Evolutionary conservation across 1,140 invertebrate species (phyloP).

Genomic region (Samia ricini): DNA sequence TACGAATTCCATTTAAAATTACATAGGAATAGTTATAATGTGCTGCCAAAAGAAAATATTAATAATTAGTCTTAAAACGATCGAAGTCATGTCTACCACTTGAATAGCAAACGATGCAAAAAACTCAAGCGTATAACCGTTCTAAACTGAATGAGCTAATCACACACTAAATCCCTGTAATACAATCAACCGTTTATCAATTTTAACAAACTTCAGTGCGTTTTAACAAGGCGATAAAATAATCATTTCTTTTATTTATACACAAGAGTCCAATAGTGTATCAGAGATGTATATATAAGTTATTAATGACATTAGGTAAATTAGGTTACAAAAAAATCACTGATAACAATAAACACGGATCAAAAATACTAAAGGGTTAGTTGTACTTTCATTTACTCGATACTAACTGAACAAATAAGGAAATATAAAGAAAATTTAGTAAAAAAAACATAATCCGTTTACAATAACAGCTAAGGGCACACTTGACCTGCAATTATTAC

Average conservation of each 20-base stretch:
- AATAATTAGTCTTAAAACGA: conserved; percentile 60
- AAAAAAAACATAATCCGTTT: conserved; percentile 51
- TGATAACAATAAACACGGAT: too few species aligned
- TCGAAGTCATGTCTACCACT: conserved; percentile 43
- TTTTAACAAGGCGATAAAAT: neutral
- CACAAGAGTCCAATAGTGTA: too few species aligned
- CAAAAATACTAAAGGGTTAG: too few species aligned
- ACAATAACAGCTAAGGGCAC: conserved; percentile 42
- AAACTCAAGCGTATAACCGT: conserved; percentile 42
- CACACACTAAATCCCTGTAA: neutral
- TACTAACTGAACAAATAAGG: too few species aligned
- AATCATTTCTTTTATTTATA: too few species aligned
- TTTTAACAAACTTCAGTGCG: neutral
- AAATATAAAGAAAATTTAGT: conserved; percentile 17
- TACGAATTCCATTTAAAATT: neutral
- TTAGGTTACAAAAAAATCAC: too few species aligned
- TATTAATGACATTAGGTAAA: too few species aligned
- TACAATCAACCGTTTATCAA: neutral
- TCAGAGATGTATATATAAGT: too few species aligned
- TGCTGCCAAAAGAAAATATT: too few species aligned
- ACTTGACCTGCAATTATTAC: conserved; percentile 36
- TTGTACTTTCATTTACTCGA: too few species aligned
- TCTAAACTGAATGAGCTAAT: conserved; percentile 4
- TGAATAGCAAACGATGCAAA: conserved; percentile 39
- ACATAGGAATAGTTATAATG: too few species aligned